phyloP scores from a whole-genome alignment of 2,888 invertebrate species.

The Venustoraphidia nigricollis region DNA sequence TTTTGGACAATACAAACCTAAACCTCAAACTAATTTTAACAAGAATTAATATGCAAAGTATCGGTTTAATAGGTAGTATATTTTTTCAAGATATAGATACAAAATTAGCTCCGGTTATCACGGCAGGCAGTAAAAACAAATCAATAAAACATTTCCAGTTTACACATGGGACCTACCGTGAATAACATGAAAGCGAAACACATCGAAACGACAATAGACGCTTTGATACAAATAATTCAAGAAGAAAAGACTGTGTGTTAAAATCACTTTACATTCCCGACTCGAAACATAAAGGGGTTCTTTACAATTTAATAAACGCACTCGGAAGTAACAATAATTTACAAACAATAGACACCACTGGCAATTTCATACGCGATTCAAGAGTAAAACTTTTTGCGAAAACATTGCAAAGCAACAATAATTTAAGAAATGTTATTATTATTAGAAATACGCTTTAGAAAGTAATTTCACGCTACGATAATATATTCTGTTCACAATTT shows the following conservation, averaged over 20 bases:
- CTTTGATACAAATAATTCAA: constrained; percentile 78
- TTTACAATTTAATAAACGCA: constrained; percentile 67
- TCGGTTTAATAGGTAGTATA: not conserved
- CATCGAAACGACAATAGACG: constrained; percentile 63
- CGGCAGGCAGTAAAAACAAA: constrained; percentile 82
- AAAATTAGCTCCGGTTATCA: constrained; percentile 74
- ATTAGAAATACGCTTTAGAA: constrained; percentile 80
- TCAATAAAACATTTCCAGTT: constrained; percentile 52
- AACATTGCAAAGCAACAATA: constrained; percentile 87
- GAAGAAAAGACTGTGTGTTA: constrained; percentile 73
- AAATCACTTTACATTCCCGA: constrained; percentile 68
- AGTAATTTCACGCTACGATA: constrained; percentile 72
- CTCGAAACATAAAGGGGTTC: constrained; percentile 59
- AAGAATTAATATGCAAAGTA: not conserved
- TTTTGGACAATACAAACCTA: too few relatives aligned
- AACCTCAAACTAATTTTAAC: too few relatives aligned
- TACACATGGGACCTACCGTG: constrained; percentile 70
- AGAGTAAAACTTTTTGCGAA: constrained; percentile 89
- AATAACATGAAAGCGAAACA: constrained; percentile 60
- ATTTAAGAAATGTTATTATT: constrained; percentile 69
- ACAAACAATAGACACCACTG: constrained; percentile 53
- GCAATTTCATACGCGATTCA: constrained; percentile 80
- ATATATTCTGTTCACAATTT: constrained; percentile 84
- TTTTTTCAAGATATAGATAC: constrained; percentile 66
- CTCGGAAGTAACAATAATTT: constrained; percentile 69